phyloP scores from a whole-genome alignment of 2,888 invertebrate species.

The Microctonus hyperodae region DNA sequence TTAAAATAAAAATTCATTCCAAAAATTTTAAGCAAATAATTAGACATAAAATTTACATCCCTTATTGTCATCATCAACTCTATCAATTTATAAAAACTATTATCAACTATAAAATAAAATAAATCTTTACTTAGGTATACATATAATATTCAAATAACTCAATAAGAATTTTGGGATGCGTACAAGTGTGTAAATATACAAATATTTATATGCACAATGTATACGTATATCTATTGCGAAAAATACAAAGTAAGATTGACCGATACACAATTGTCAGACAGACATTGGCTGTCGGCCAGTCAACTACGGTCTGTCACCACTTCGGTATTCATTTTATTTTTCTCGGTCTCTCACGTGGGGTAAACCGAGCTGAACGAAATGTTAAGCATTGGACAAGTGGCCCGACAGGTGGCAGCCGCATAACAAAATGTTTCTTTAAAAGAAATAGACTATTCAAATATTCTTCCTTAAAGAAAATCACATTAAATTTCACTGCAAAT shows the following conservation, averaged over 20 bases:
- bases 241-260: too few relatives aligned
- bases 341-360: conserved; percentile 32
- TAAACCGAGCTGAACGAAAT: conserved; percentile 47
- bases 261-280: conserved; percentile 20
- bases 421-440: neutral
- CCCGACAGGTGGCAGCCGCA: conserved; percentile 48
- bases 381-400: conserved; percentile 44
- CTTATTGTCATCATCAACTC: neutral
- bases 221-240: too few relatives aligned
- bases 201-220: neutral
- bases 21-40: neutral
- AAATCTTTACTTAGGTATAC: neutral
- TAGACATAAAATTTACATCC: neutral
- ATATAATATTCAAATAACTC: neutral
- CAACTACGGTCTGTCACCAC: conserved; percentile 35
- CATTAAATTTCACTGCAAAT: too few relatives aligned
- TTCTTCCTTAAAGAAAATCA: neutral
- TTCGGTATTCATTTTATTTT: neutral
- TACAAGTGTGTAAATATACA: neutral
- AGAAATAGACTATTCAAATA: neutral
- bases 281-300: conserved; percentile 42
- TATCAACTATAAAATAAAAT: neutral
- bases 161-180: neutral
- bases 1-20: neutral
- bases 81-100: too few relatives aligned